Conservation (phyloP, 1,140 invertebrate species). For the Danaus plexippus region DNA sequence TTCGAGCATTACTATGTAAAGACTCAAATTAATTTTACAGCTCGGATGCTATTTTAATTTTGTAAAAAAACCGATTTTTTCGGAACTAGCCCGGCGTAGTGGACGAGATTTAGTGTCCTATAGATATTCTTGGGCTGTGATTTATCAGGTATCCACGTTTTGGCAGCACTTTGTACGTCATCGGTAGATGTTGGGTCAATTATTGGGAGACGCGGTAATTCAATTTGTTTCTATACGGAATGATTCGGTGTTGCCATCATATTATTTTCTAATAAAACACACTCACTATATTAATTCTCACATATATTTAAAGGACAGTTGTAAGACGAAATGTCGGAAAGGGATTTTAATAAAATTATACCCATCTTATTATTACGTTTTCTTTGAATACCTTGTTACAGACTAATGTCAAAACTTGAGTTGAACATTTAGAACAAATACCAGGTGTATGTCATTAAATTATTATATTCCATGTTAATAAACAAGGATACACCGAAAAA, state of each 20-base stretch:
- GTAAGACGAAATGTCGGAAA: conserved; percentile 30
- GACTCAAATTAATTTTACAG: too few species aligned
- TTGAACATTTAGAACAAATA: not conserved
- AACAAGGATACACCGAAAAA: not conserved
- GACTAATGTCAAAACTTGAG: not conserved
- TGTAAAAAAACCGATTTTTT: too few species aligned
- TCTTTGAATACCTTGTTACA: conserved; percentile 13
- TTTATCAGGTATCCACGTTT: conserved; percentile 3
- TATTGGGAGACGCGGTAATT: too few species aligned
- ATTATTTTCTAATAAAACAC: conserved; percentile 10
- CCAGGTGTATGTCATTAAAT: not conserved
- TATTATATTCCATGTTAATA: not conserved
- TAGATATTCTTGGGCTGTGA: conserved; percentile 59
- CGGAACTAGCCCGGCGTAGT: too few species aligned
- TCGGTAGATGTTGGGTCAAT: too few species aligned
- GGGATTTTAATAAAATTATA: conserved; percentile 49
- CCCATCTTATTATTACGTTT: conserved; percentile 25
- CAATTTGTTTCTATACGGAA: too few species aligned
- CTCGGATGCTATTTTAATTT: too few species aligned
- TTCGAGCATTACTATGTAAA: too few species aligned
- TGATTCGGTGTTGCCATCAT: conserved; percentile 9
- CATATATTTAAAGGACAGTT: conserved; percentile 33
- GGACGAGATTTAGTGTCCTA: conserved; percentile 23
- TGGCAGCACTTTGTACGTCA: not conserved
- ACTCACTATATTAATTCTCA: conserved; percentile 11